Evolutionary conservation across 2,888 invertebrate genomes (phyloP).

Genomic region (Drosophila falleni): DNA sequence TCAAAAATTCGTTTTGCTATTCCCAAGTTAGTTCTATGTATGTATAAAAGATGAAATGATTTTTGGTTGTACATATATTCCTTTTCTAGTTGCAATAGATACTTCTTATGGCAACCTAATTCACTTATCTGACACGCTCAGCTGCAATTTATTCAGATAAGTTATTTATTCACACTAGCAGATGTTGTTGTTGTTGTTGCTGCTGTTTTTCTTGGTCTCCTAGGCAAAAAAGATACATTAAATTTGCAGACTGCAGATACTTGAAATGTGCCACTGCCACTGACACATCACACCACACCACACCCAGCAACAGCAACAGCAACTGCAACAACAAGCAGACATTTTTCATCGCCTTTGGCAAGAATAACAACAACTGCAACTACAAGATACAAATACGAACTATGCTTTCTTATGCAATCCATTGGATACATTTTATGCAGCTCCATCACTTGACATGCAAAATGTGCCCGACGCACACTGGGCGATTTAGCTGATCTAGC

Average conservation of each 20-base stretch:
- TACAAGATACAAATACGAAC: constrained; percentile 20
- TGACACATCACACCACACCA: constrained; percentile 37
- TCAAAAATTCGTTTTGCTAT: not conserved
- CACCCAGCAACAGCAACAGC: constrained; percentile 16
- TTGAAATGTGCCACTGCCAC: constrained; percentile 51
- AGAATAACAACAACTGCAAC: constrained; percentile 1
- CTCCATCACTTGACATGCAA: constrained; percentile 71
- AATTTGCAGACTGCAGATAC: constrained; percentile 42
- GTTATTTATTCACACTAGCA: constrained; percentile 54
- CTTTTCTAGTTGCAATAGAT: constrained; percentile 2
- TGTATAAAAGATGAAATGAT: not conserved
- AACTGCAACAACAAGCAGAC: constrained; percentile 9
- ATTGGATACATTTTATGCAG: constrained; percentile 51
- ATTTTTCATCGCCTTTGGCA: constrained; percentile 30
- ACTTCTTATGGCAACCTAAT: constrained; percentile 26
- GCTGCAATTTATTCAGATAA: constrained; percentile 43
- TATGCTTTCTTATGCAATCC: constrained; percentile 69
- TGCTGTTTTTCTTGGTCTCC: constrained; percentile 5
- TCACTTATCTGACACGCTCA: constrained; percentile 49
- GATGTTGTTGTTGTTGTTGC: constrained; percentile 26
- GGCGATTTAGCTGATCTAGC: not conserved
- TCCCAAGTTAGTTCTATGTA: constrained; percentile 4
- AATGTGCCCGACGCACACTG: constrained; percentile 42
- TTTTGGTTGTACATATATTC: not conserved
- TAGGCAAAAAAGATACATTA: constrained; percentile 33